Conservation (phyloP, 2,113 vertebrate species). For the Corythoichthys intestinalis region DNA sequence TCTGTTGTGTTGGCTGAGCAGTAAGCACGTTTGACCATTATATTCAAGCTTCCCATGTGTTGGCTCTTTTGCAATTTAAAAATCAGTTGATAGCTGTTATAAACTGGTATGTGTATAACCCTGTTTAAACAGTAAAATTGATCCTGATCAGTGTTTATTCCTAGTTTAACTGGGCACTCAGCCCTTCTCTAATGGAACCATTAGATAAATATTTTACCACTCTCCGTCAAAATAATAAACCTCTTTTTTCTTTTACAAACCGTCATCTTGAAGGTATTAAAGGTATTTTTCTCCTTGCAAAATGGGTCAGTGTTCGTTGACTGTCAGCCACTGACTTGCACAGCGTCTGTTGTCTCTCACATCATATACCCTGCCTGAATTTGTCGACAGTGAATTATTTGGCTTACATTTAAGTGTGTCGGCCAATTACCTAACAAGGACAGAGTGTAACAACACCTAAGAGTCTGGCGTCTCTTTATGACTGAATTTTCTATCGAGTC, state of each 20-base stretch:
- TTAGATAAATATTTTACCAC: background rate
- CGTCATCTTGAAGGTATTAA: background rate
- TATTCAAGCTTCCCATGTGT: background rate
- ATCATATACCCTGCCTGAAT: conserved; percentile 2
- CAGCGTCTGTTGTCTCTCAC: background rate
- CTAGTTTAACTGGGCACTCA: background rate
- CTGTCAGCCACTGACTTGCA: background rate
- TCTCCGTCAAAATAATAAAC: background rate
- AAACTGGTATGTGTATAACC: background rate
- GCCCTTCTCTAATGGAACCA: background rate
- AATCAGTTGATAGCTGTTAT: background rate
- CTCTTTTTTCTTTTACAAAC: background rate
- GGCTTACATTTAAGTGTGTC: conserved; percentile 11
- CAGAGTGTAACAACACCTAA: conserved; percentile 1
- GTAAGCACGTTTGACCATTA: background rate
- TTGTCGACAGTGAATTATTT: conserved; percentile 23
- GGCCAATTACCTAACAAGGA: conserved; percentile 12
- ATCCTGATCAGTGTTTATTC: background rate
- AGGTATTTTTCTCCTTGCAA: background rate
- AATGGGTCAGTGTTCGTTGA: background rate
- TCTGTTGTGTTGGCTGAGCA: no score
- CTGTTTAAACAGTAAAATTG: background rate
- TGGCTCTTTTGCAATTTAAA: background rate
- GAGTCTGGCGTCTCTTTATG: background rate
- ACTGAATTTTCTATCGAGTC: background rate